phyloP scores from a whole-genome alignment of 2,113 vertebrate species.

The Mus pahari region DNA sequence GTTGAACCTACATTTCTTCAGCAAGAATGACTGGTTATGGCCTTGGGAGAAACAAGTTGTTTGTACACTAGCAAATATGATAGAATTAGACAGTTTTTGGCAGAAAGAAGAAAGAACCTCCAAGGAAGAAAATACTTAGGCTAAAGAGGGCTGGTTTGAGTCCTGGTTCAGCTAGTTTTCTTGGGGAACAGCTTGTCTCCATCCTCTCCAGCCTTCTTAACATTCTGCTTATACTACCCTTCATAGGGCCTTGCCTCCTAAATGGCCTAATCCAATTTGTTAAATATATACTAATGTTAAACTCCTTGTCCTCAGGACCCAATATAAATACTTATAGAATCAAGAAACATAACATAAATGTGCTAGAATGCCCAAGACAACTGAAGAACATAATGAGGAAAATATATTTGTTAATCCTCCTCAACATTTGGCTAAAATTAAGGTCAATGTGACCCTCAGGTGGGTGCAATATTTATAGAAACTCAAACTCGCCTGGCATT shows the following conservation, averaged over 20 bases:
- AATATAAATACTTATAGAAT: neutral
- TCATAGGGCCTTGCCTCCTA: neutral
- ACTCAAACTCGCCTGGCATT: neutral
- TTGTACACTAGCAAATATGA: neutral
- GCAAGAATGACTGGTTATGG: neutral
- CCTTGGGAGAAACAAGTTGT: neutral
- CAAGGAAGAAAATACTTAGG: neutral
- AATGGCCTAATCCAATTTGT: neutral
- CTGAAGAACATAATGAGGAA: neutral
- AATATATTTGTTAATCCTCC: neutral
- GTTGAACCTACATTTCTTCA: neutral
- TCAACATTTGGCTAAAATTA: neutral
- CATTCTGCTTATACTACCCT: neutral
- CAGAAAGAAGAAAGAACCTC: neutral
- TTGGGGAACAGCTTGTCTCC: neutral
- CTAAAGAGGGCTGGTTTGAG: neutral
- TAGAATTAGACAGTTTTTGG: neutral
- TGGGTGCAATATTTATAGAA: neutral
- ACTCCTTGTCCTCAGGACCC: neutral
- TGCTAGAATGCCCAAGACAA: neutral
- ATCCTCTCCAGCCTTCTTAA: neutral
- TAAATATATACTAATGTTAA: neutral
- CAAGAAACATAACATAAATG: neutral
- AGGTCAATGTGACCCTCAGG: neutral
- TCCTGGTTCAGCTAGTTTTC: too few species aligned